These are phyloP conservation scores for Clunio marinus DNA, from an alignment of 2,888 invertebrate genomes.

Conservation along the genomic window DNA sequence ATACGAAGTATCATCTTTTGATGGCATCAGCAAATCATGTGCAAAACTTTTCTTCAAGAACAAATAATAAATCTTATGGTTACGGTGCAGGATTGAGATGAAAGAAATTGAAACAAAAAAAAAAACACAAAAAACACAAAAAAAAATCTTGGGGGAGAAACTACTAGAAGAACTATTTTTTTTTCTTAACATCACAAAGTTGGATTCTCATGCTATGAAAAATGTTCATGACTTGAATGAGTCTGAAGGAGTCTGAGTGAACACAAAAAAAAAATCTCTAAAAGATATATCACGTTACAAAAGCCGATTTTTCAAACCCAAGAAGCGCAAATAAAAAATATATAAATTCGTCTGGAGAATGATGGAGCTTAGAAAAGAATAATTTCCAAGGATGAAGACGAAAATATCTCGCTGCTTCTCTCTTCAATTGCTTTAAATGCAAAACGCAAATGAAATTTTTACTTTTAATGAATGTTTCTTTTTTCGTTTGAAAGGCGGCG, in stretches of 20 bases:
- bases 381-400: not conserved
- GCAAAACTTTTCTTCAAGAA: not conserved
- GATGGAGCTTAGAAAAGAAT: not conserved
- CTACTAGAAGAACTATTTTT: not conserved
- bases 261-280: too few species aligned
- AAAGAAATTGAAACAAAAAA: not conserved
- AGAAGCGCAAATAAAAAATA: too few species aligned
- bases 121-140: not conserved
- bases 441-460: not conserved
- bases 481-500: not conserved
- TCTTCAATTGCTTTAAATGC: not conserved
- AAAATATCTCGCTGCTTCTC: not conserved
- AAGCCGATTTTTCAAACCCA: not conserved
- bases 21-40: conserved; percentile 5
- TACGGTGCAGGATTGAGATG: not conserved
- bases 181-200: not conserved
- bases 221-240: not conserved
- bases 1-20: not conserved
- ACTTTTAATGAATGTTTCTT: not conserved
- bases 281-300: not conserved
- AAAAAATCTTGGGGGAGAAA: not conserved
- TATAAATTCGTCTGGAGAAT: too few species aligned
- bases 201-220: not conserved
- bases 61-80: not conserved
- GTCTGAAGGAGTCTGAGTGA: too few species aligned